Conservation (phyloP, 2,113 vertebrate genomes). For the Danio rerio region GRCz12tu NC_133196.1:37605001-37605500, state of each 20-base stretch:
- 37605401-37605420: slow-evolving; percentile 51
- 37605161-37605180: too few species aligned
- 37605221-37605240: slow-evolving; percentile 67
- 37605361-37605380: slow-evolving; percentile 4
- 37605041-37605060: too few species aligned
- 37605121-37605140: too few species aligned
- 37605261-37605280: slow-evolving; percentile 62
- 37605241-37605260: slow-evolving; percentile 64
- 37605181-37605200: slow-evolving; percentile 49
- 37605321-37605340: slow-evolving; percentile 58
- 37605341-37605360: slow-evolving; percentile 43
- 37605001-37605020: slow-evolving; percentile 35
- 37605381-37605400: slow-evolving; percentile 65
- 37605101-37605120: too few species aligned
- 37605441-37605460: slow-evolving; percentile 49
- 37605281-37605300: slow-evolving; percentile 51
- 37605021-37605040: too few species aligned
- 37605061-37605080: too few species aligned
- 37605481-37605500: neutral
- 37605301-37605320: slow-evolving; percentile 81
- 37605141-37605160: too few species aligned
- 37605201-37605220: slow-evolving; percentile 72
- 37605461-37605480: slow-evolving; percentile 15
- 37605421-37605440: slow-evolving; percentile 42
- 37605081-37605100: too few species aligned